These are phyloP conservation scores for Ceyx melanurus DNA, from an alignment of 2,113 vertebrate species.

Conservation along the genomic window DNA sequence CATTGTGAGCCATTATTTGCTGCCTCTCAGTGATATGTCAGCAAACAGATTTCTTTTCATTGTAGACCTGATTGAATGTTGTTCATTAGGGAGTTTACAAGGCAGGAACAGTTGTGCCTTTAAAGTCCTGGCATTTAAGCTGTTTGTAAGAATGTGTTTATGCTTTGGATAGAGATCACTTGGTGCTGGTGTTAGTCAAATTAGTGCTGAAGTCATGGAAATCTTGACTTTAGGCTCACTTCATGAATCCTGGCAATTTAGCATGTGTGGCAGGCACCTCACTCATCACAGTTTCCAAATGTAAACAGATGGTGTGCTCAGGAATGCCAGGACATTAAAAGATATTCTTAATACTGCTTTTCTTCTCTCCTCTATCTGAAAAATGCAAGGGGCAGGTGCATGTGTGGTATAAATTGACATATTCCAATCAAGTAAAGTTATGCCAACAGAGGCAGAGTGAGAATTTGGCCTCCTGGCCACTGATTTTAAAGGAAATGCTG, in stretches of 20 bases:
- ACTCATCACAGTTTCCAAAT: background rate
- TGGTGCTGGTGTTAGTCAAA: background rate
- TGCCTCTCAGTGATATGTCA: conserved; percentile 8
- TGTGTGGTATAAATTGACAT: background rate
- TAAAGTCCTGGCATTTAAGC: background rate
- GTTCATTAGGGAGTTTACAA: background rate
- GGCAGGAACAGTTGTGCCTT: background rate
- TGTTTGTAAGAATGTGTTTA: conserved; percentile 5
- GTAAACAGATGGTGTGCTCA: background rate
- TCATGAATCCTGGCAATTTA: background rate
- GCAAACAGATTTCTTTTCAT: background rate
- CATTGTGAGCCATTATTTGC: background rate
- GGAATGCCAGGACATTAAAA: background rate
- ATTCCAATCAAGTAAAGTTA: background rate
- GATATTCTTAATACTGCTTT: background rate
- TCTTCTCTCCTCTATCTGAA: background rate
- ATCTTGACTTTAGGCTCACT: background rate
- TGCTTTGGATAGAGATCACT: conserved; percentile 12
- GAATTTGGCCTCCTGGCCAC: background rate
- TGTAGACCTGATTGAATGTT: background rate
- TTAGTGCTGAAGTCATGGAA: conserved; percentile 14
- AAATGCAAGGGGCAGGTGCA: background rate
- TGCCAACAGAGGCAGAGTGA: background rate
- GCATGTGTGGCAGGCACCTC: background rate
- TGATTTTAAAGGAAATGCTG: background rate